Percentiles rank a stretch among this genome's conserved stretches.
Conservation (phyloP, 2,888 invertebrate species). For the Rhamnusium bicolor region DNA sequence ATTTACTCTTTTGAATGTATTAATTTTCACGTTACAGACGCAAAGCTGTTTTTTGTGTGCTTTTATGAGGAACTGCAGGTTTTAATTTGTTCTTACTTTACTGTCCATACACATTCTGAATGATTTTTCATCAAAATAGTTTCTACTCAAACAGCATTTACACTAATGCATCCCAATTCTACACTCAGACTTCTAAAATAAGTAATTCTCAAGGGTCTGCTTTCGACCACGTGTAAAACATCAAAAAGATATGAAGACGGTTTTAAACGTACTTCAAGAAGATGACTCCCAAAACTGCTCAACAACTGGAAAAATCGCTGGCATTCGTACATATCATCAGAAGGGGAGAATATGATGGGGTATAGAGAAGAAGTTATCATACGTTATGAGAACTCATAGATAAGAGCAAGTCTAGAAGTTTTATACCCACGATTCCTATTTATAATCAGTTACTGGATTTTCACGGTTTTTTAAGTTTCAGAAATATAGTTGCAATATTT, state of each 20-base stretch:
- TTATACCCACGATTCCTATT: not conserved
- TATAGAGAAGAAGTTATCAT: not conserved
- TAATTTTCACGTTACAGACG: no score
- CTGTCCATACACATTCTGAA: no score
- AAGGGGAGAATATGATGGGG: slow-evolving; percentile 1
- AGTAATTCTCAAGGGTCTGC: not conserved
- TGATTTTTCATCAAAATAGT: no score
- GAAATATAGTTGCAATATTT: no score
- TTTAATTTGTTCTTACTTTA: no score
- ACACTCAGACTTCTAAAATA: not conserved
- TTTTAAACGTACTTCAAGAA: not conserved
- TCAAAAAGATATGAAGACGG: slow-evolving; percentile 3
- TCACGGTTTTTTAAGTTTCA: no score
- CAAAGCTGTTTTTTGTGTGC: no score
- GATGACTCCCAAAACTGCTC: not conserved
- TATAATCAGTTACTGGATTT: no score
- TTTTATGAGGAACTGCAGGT: no score
- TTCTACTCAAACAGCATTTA: no score
- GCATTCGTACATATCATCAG: slow-evolving; percentile 10
- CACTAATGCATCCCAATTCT: no score
- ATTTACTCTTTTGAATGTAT: no score
- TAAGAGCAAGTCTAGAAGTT: not conserved
- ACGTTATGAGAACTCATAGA: not conserved
- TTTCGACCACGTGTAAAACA: not conserved
- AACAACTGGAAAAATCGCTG: slow-evolving; percentile 18